A percentile compares a stretch with the other conserved stretches of the same genome.
Conservation (phyloP, 1,140 invertebrate species). For the Sitophilus oryzae region DNA sequence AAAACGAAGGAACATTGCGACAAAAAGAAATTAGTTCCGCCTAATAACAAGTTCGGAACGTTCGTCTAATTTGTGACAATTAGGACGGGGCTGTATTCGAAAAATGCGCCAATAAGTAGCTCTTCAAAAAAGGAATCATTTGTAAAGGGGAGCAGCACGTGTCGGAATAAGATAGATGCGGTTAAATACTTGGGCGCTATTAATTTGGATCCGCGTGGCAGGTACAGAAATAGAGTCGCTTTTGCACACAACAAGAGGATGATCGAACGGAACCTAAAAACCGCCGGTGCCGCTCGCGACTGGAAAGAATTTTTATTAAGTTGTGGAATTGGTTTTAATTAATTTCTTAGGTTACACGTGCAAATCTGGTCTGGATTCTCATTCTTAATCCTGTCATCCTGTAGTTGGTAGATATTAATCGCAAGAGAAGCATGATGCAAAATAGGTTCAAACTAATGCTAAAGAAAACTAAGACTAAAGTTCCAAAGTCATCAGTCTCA, state of each 20-base stretch:
- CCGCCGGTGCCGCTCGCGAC: slow-evolving; percentile 1
- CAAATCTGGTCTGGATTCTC: slow-evolving; percentile 13
- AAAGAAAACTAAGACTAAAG: too few species aligned
- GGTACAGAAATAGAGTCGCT: slow-evolving; percentile 10
- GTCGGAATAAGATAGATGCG: slow-evolving; percentile 7
- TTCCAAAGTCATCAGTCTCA: too few species aligned
- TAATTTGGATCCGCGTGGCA: slow-evolving; percentile 8
- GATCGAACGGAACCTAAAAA: slow-evolving; percentile 7
- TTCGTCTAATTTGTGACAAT: neutral
- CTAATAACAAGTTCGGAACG: neutral
- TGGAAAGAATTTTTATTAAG: neutral
- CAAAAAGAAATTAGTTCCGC: neutral
- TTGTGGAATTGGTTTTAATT: too few species aligned
- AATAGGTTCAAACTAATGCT: too few species aligned
- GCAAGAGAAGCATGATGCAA: too few species aligned
- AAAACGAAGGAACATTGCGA: neutral
- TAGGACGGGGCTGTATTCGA: neutral
- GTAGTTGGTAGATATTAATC: too few species aligned
- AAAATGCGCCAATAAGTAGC: neutral
- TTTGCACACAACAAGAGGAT: neutral
- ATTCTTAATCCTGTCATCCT: slow-evolving; percentile 10
- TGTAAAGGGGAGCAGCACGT: slow-evolving; percentile 14
- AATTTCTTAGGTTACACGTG: too few species aligned
- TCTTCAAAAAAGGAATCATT: slow-evolving; percentile 6
- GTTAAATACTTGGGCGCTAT: slow-evolving; percentile 14